Base-by-base conservation (phyloP, 1,140 invertebrate species). In the Drosophila virilis region DNA sequence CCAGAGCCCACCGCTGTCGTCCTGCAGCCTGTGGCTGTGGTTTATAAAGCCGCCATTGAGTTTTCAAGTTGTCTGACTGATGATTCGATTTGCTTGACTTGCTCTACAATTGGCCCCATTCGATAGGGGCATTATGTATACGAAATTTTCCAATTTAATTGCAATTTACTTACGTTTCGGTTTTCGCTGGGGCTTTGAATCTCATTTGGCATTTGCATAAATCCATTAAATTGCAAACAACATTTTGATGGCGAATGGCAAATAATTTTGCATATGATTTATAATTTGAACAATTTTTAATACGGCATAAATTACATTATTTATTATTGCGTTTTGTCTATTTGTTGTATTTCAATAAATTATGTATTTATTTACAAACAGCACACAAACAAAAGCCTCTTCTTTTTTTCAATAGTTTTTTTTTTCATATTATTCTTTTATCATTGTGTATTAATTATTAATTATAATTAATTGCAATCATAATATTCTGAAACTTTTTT, bases 261-360 rank as follows among this genome's bases (percentile, higher is more conserved):
- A 55, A 55, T 61, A 38, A 51, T 64, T 72, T 61, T 55, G 55
- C 68, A 43, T 65, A 57, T 74, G 64, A 79, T 77, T 79, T 69
- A 68, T 74, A 77, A 77, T 65, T 68, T 33, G n/a, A n/a, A 15
- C 22, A 51, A 58, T 67, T 67, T 71, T 28, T 66, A 54, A 57
- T 72, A 46, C 33, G 58, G 61, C 61, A 76, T 66, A 72, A 76
- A 78, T 76, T 78, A 66, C 38, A 59, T 73, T 78, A 78, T 67
- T 76, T 78, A 75, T 73, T 43, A 71, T 71, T 71, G 32, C 43
- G 40, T 62, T 64, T 60, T 50, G n/a, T 59, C 28, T 48, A 17
- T 58, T 60, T 57, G 42, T 17, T 60, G 50, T 10, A 13, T 13
- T 43, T 15, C 12, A 28, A 68, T 61, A 52, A 54, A 61, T 61